phyloP scores from a whole-genome alignment of 2,888 invertebrate genomes.

The Coecobrya sp. region DNA sequence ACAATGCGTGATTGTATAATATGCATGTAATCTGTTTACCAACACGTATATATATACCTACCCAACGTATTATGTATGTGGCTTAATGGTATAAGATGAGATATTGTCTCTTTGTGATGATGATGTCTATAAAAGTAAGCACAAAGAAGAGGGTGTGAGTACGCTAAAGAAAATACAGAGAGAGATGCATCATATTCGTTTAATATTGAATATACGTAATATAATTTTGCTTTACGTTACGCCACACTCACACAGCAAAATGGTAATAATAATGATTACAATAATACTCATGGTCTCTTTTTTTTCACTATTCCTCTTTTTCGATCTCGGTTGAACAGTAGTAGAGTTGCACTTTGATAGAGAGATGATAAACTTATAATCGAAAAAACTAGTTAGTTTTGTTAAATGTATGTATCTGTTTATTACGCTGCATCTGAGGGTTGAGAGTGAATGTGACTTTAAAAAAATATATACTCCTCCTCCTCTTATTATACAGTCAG shows the following conservation, averaged over 20 bases:
- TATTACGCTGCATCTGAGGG: not conserved
- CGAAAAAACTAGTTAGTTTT: constrained; percentile 33
- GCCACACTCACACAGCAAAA: constrained; percentile 42
- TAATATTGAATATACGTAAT: not conserved
- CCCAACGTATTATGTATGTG: not conserved
- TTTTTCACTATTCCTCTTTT: constrained; percentile 14
- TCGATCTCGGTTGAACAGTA: not conserved
- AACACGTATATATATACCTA: constrained; percentile 3
- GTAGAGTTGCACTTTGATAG: not conserved
- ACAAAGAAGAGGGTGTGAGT: constrained; percentile 48
- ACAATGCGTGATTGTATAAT: constrained; percentile 76
- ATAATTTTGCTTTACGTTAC: constrained; percentile 52
- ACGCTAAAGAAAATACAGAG: not conserved
- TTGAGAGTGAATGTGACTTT: constrained; percentile 61
- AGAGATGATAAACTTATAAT: constrained; percentile 21
- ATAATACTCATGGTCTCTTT: constrained; percentile 50
- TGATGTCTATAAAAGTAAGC: not conserved
- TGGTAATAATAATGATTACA: constrained; percentile 29
- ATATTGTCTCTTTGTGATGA: constrained; percentile 12
- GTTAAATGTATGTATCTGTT: not conserved
- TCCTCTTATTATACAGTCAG: constrained; percentile 21
- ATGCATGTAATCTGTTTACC: constrained; percentile 50
- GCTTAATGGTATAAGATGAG: not conserved
- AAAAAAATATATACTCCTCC: constrained; percentile 36
- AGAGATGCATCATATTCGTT: constrained; percentile 5